phyloP scores from a whole-genome alignment of 2,797 vertebrate species.

The Rhynchotus rufescens region DNA sequence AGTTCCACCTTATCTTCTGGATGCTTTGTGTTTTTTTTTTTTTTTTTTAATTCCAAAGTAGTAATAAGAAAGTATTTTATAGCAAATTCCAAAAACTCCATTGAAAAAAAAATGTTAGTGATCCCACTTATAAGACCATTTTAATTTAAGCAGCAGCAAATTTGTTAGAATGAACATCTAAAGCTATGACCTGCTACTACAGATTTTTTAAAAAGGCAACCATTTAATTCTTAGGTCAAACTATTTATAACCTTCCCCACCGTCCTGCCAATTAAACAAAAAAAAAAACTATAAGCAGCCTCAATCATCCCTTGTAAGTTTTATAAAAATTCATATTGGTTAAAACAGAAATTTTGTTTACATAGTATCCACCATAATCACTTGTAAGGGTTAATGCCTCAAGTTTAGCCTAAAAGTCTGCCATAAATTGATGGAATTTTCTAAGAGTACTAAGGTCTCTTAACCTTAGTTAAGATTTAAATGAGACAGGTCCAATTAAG shows the following conservation, averaged over 20 bases:
- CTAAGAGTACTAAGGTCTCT: constrained; percentile 49
- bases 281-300: constrained; percentile 8
- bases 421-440: constrained; percentile 35
- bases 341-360: constrained; percentile 19
- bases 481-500: constrained; percentile 48
- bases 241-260: neutral
- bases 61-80: constrained; percentile 52
- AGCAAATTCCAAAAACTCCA: constrained; percentile 42
- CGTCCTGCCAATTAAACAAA: constrained; percentile 8
- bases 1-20: constrained; percentile 29
- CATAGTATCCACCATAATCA: constrained; percentile 5
- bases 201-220: constrained; percentile 28
- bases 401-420: constrained; percentile 48
- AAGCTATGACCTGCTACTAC: neutral
- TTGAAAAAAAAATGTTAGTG: constrained; percentile 35
- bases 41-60: constrained; percentile 51
- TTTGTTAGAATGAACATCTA: constrained; percentile 35
- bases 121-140: constrained; percentile 32
- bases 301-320: neutral
- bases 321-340: neutral
- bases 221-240: neutral
- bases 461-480: constrained; percentile 45
- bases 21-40: neutral
- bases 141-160: constrained; percentile 43
- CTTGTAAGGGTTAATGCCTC: constrained; percentile 62